phyloP scores from a whole-genome alignment of 2,797 vertebrate genomes.

The Distichodus sexfasciatus region DNA sequence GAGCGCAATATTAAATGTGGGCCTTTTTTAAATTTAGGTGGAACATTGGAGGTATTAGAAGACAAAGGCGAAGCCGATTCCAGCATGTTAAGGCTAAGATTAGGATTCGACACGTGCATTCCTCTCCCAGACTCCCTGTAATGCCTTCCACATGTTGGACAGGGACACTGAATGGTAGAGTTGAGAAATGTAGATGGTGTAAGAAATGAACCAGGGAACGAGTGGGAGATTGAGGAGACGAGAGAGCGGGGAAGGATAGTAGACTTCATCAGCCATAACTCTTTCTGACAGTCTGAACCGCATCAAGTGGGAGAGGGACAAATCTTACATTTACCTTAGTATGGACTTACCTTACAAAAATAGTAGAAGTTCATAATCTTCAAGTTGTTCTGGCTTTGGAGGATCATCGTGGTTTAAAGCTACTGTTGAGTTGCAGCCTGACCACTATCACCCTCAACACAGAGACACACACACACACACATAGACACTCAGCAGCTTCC shows the following conservation, averaged over 20 bases:
- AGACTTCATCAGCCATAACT: slow-evolving; percentile 22
- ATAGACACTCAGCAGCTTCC: slow-evolving; percentile 34
- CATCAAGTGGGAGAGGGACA: slow-evolving; percentile 47
- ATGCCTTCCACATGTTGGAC: slow-evolving; percentile 76
- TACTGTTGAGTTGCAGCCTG: slow-evolving; percentile 56
- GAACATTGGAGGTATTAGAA: slow-evolving; percentile 69
- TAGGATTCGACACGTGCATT: slow-evolving; percentile 77
- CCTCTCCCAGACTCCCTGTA: slow-evolving; percentile 68
- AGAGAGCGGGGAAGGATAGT: slow-evolving; percentile 45
- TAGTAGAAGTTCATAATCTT: too few relatives aligned
- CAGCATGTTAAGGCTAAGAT: slow-evolving; percentile 66
- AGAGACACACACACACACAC: slow-evolving; percentile 21
- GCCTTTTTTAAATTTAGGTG: slow-evolving; percentile 68
- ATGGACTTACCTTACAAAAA: too few relatives aligned
- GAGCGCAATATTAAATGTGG: slow-evolving; percentile 68
- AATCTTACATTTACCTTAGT: slow-evolving; percentile 47
- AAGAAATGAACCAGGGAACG: slow-evolving; percentile 36
- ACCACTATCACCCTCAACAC: slow-evolving; percentile 43
- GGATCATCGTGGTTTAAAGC: slow-evolving; percentile 66
- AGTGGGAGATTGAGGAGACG: slow-evolving; percentile 18
- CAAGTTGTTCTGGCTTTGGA: too few relatives aligned
- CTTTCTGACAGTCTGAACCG: slow-evolving; percentile 32
- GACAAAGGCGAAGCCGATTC: slow-evolving; percentile 68
- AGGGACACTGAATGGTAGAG: slow-evolving; percentile 48
- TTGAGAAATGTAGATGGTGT: slow-evolving; percentile 41